Conservation (phyloP, 2,797 vertebrate species). For the Nasua narica region DNA sequence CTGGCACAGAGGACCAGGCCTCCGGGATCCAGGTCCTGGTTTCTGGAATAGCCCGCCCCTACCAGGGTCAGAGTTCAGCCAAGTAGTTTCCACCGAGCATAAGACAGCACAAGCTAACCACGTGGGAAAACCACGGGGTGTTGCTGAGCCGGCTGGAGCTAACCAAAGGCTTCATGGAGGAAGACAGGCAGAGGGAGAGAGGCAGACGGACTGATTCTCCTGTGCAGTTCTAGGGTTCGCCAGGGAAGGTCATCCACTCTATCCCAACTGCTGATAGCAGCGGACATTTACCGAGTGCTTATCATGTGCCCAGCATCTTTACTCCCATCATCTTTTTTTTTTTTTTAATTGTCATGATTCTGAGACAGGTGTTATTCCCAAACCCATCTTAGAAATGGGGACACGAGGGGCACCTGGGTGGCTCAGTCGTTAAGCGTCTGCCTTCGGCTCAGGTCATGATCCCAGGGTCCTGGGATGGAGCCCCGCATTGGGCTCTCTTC, state of each 20-base stretch:
- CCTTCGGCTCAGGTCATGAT: no score
- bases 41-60: not conserved
- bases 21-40: not conserved
- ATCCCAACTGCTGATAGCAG: not conserved
- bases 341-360: not conserved
- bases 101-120: not conserved
- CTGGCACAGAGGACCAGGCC: not conserved
- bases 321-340: not conserved
- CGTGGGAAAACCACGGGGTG: accelerated
- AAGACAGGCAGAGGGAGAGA: not conserved
- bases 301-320: not conserved
- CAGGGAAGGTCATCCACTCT: not conserved
- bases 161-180: not conserved
- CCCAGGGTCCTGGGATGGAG: no score
- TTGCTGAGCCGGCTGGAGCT: not conserved
- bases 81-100: not conserved
- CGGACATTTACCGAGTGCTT: not conserved
- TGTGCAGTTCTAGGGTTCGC: not conserved
- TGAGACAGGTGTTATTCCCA: not conserved
- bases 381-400: constrained; percentile 1
- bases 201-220: not conserved
- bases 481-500: no score
- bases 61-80: not conserved
- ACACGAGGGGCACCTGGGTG: no score
- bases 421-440: no score